A percentile compares a stretch with the other conserved stretches of the same genome.
Evolutionary conservation across 2,888 invertebrate species (phyloP).

Genomic region (Mythimna pallens): DNA sequence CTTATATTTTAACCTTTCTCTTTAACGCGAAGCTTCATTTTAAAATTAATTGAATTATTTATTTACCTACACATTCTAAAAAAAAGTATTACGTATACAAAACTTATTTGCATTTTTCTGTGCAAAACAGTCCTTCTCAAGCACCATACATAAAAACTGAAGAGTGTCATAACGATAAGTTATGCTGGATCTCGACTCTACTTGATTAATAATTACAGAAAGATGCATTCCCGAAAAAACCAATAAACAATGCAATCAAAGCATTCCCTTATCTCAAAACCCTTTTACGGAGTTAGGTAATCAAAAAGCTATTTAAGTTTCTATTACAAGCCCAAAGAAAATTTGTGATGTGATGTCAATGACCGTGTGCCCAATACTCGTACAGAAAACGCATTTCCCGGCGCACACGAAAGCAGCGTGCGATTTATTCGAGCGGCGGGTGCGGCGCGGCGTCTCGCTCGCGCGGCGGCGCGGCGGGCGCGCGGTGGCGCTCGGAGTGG

Average conservation of each 20-base stretch:
- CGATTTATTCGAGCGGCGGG: slow-evolving; percentile 84
- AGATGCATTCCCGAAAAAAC: slow-evolving; percentile 8
- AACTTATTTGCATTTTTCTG: not conserved
- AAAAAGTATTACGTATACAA: too few species aligned
- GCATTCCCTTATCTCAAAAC: slow-evolving; percentile 22
- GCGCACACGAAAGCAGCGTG: slow-evolving; percentile 81
- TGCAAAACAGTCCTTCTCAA: not conserved
- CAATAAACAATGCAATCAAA: slow-evolving; percentile 19
- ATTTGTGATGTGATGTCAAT: slow-evolving; percentile 84
- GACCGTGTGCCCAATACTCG: slow-evolving; percentile 88
- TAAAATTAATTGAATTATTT: not conserved
- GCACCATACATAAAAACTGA: not conserved
- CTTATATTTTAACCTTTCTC: not conserved
- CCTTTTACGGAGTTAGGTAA: slow-evolving; percentile 28
- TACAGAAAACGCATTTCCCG: slow-evolving; percentile 89
- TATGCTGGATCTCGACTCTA: not conserved
- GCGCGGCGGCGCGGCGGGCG: slow-evolving; percentile 72
- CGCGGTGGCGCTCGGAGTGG: slow-evolving; percentile 79
- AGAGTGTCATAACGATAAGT: not conserved
- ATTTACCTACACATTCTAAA: too few species aligned
- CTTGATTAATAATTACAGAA: slow-evolving; percentile 4
- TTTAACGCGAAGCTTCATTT: not conserved
- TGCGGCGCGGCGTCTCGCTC: slow-evolving; percentile 73
- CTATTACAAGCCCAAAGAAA: slow-evolving; percentile 74
- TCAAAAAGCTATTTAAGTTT: slow-evolving; percentile 41